Evolutionary conservation across 2,888 invertebrate species (phyloP).

Genomic region (Lasioglossum marginatum): DNA sequence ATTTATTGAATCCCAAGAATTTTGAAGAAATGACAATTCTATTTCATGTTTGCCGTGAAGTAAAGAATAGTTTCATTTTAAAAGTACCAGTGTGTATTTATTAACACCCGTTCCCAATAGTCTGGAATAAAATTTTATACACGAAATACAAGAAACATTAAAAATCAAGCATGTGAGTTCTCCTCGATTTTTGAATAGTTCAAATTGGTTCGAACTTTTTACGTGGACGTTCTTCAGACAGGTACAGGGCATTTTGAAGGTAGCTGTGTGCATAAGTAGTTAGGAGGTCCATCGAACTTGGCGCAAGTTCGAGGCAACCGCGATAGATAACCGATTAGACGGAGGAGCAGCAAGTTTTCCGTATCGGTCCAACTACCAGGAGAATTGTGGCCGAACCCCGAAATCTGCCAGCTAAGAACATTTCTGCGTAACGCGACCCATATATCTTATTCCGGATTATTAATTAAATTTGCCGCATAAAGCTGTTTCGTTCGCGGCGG

Average conservation of each 20-base stretch:
- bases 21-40: background rate
- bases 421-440: conserved; percentile 65
- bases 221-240: background rate
- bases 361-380: conserved; percentile 79
- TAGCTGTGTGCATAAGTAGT: background rate
- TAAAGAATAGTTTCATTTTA: no score
- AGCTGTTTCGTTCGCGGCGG: conserved; percentile 80
- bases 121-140: no score
- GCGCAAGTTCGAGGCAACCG: conserved; percentile 40
- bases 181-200: background rate
- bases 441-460: conserved; percentile 82
- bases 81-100: no score
- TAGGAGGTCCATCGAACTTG: conserved; percentile 37
- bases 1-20: background rate
- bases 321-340: conserved; percentile 71
- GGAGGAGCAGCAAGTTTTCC: conserved; percentile 76
- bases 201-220: background rate
- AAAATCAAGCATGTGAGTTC: background rate
- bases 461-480: conserved; percentile 82
- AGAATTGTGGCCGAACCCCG: conserved; percentile 63
- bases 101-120: no score
- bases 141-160: no score
- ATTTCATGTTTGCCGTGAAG: background rate
- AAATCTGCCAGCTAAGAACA: conserved; percentile 79
- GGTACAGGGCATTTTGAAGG: background rate